A percentile compares a stretch with the other conserved stretches of the same genome.
These are phyloP conservation scores for Anorthoa munda DNA, from an alignment of 2,888 invertebrate species.

Conservation along the genomic window DNA sequence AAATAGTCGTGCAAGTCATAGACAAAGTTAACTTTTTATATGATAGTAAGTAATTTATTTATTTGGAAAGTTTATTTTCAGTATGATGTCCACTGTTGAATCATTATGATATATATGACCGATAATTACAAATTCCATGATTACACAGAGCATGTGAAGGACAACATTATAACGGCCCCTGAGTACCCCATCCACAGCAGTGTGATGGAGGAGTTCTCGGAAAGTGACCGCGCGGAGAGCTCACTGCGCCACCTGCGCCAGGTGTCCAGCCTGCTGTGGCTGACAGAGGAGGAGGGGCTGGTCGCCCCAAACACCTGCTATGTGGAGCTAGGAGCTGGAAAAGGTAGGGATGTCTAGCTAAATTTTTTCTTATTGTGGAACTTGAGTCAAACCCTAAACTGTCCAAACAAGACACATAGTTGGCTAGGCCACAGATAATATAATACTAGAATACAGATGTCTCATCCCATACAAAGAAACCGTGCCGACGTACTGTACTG, in stretches of 20 bases:
- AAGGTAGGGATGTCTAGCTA: constrained; percentile 90
- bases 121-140: background rate
- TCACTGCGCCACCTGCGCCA: constrained; percentile 95
- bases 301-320: constrained; percentile 92
- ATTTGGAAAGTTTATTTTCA: background rate
- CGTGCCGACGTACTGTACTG: no score
- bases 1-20: constrained; percentile 76
- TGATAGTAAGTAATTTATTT: constrained; percentile 78
- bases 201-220: constrained; percentile 77
- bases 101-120: background rate
- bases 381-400: background rate
- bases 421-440: no score
- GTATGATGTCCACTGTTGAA: background rate
- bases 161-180: constrained; percentile 70
- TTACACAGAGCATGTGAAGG: constrained; percentile 77
- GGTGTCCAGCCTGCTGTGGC: constrained; percentile 94
- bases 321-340: constrained; percentile 97
- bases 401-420: background rate
- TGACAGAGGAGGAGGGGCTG: constrained; percentile 92
- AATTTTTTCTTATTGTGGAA: background rate
- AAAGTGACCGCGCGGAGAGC: constrained; percentile 91
- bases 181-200: constrained; percentile 78
- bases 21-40: constrained; percentile 84
- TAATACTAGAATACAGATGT: no score
- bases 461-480: no score